Conservation (phyloP, 2,888 invertebrate genomes). For the Neelides folsomi region DNA sequence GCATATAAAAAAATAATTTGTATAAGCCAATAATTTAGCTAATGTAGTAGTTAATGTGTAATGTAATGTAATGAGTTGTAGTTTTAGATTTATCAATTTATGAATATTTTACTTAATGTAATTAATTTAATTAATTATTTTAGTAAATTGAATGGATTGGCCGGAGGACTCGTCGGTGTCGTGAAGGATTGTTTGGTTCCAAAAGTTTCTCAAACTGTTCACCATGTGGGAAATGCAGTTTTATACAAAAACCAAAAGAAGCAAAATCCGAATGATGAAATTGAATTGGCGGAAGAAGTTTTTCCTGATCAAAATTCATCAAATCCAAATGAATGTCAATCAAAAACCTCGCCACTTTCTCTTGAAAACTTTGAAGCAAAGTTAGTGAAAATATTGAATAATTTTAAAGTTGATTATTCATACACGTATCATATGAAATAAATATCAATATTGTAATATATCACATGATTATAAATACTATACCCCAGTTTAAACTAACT, state of each 20-base stretch:
- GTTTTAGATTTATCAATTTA: too few species aligned
- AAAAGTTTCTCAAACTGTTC: slow-evolving; percentile 37
- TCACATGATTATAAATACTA: too few species aligned
- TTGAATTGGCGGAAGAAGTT: not conserved
- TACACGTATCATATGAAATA: too few species aligned
- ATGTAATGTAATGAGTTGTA: too few species aligned
- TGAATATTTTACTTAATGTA: not conserved
- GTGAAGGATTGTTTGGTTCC: slow-evolving; percentile 53
- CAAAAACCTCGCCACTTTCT: slow-evolving; percentile 37
- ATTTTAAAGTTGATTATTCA: too few species aligned
- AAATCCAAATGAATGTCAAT: slow-evolving; percentile 30
- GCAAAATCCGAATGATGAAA: slow-evolving; percentile 3
- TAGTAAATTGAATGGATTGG: slow-evolving; percentile 58
- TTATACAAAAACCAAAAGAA: slow-evolving; percentile 15
- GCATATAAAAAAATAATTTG: too few species aligned
- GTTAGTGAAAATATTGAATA: too few species aligned
- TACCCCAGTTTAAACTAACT: too few species aligned
- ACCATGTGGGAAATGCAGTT: slow-evolving; percentile 26
- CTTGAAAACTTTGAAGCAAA: slow-evolving; percentile 51
- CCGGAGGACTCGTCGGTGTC: slow-evolving; percentile 54
- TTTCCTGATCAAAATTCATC: slow-evolving; percentile 3
- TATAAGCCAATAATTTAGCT: too few species aligned
- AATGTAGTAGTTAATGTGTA: too few species aligned
- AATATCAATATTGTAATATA: too few species aligned
- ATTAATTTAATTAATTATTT: not conserved